These are phyloP conservation scores for Orgyia antiqua DNA, from an alignment of 2,888 invertebrate species.

Conservation along the genomic window DNA sequence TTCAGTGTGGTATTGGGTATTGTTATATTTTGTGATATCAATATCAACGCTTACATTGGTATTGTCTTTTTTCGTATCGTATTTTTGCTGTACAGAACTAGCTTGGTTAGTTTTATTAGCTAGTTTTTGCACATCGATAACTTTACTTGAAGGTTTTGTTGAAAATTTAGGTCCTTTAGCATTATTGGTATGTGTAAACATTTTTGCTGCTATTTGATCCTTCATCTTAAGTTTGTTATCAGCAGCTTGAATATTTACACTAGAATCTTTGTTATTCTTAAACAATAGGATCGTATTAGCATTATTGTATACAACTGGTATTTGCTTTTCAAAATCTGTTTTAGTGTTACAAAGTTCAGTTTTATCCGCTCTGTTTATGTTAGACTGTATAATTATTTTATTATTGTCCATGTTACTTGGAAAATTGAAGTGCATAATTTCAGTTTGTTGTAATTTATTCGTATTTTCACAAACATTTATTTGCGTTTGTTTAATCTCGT, in stretches of 20 bases:
- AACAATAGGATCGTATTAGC: background rate
- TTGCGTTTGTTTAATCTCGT: background rate
- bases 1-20: too few species aligned
- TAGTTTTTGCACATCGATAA: too few species aligned
- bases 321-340: background rate
- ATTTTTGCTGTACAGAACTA: too few species aligned
- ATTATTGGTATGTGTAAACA: background rate
- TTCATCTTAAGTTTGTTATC: background rate
- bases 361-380: too few species aligned
- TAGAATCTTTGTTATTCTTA: background rate
- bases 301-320: background rate
- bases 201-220: background rate
- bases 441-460: background rate
- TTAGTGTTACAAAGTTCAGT: too few species aligned
- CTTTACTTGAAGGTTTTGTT: too few species aligned
- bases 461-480: background rate
- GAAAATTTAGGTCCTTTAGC: conserved; percentile 2
- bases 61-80: too few species aligned
- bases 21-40: too few species aligned
- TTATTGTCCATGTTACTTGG: background rate
- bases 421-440: background rate
- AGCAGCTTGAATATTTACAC: background rate
- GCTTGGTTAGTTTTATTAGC: too few species aligned
- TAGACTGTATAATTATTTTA: background rate
- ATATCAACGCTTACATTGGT: too few species aligned